Evolutionary conservation across 1,140 invertebrate genomes (phyloP), one percentile per base, ranked within the genome.

Genomic region (Geopemphigus sp.): DNA sequence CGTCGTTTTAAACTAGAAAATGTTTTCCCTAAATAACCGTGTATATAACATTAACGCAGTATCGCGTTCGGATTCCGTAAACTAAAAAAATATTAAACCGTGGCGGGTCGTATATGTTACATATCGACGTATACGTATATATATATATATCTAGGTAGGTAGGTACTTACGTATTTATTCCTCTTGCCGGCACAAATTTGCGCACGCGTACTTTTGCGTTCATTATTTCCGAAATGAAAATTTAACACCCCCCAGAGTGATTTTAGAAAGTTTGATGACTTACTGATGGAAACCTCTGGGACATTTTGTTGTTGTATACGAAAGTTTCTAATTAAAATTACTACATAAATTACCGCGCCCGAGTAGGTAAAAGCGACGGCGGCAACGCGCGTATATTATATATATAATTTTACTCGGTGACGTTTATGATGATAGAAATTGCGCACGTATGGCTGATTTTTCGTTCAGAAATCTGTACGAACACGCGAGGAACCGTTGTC

Each of bases 281-380:
- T n/a, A 29, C 68, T 72, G 47, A 72, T 54, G 47, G 26, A 53
- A 72, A 53, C 68, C 68, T 54, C 19, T 54, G 68, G 68, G 47
- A 72, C 68, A 17, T 53, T 54, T 19, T n/a, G 68, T 53, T 54
- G 68, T 68, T 22, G 15, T 26, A 39, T 39, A 54, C 47, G 29
- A 72, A 72, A 72, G 68, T 72, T 72, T 72, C 47, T 72, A 72
- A 72, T 72, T 72, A 72, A 54, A 72, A 72, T 72, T 29, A 72
- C 50, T 14, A 32, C 68, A 53, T 72, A 72, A 72, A 72, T 72
- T 72, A 72, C 53, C 68, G 26, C 19, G 19, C 24, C 5, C 50
- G 24, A 32, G 66, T 47, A 47, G 5, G 22, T 17, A 68, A 50
- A 68, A 68, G 39, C 53, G 15, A 50, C 53, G 53, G 53, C 32